Evolutionary conservation across 2,113 vertebrate species (phyloP).

Genomic region (Andinoacara biseriatus): DNA sequence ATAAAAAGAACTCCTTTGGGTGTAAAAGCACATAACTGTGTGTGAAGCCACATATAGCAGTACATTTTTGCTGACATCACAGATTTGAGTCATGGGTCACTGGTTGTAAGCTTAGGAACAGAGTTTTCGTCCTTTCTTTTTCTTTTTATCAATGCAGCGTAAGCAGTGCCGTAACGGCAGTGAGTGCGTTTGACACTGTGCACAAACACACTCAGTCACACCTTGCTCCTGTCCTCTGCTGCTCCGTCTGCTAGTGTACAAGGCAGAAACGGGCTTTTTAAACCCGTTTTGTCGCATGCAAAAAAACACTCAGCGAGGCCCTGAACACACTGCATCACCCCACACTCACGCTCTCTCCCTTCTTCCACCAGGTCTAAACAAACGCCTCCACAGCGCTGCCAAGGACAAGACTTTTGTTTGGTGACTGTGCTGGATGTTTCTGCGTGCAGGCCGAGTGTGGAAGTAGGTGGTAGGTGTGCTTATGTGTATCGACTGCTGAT

Average conservation of each 20-base stretch:
- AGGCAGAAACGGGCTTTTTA: neutral
- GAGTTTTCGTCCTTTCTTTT: neutral
- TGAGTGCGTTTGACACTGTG: neutral
- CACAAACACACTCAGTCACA: constrained; percentile 25
- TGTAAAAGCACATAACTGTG: constrained; percentile 35
- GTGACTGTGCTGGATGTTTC: constrained; percentile 34
- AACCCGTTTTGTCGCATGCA: neutral
- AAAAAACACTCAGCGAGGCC: neutral
- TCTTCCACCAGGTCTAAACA: constrained; percentile 36
- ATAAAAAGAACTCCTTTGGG: constrained; percentile 29
- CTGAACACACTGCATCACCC: neutral
- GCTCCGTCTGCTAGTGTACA: neutral
- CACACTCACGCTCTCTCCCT: neutral
- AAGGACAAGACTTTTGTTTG: constrained; percentile 49
- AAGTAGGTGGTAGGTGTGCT: constrained; percentile 31
- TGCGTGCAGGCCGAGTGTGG: neutral
- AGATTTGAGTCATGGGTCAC: constrained; percentile 39
- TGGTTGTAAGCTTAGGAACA: constrained; percentile 6
- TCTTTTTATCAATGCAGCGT: constrained; percentile 10
- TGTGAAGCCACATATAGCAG: constrained; percentile 28
- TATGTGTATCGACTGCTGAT: constrained; percentile 12
- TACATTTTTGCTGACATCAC: constrained; percentile 34
- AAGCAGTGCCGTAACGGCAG: constrained; percentile 17
- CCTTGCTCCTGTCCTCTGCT: neutral
- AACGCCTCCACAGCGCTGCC: constrained; percentile 45